A percentile compares a stretch with the other conserved stretches of the same genome.
phyloP scores from a whole-genome alignment of 2,888 invertebrate species.

The Ornithoptera priamus region DNA sequence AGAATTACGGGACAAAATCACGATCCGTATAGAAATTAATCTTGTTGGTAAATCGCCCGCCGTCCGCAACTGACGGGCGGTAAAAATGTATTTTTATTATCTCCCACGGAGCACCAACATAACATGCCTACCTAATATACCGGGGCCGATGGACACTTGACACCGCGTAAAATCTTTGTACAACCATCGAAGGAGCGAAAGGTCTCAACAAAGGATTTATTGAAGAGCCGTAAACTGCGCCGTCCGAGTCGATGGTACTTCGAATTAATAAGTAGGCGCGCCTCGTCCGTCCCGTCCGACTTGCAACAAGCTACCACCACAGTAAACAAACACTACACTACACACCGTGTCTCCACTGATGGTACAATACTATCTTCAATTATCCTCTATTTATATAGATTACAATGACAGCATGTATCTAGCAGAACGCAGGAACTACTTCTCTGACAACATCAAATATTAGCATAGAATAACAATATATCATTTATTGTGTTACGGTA shows the following conservation, averaged over 20 bases:
- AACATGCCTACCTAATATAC: slow-evolving; percentile 7
- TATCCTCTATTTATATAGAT: neutral
- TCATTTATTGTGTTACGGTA: no score
- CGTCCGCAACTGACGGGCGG: slow-evolving; percentile 2
- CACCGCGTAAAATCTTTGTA: slow-evolving; percentile 46
- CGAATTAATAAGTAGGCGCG: slow-evolving; percentile 59
- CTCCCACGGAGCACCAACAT: slow-evolving; percentile 3
- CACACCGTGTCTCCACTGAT: slow-evolving; percentile 39
- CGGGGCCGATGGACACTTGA: slow-evolving; percentile 30
- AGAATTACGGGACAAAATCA: slow-evolving; percentile 3
- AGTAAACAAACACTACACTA: slow-evolving; percentile 48
- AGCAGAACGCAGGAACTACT: no score
- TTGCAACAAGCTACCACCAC: slow-evolving; percentile 42
- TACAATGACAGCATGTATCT: neutral
- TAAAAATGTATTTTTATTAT: slow-evolving; percentile 23
- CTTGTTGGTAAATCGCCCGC: slow-evolving; percentile 6
- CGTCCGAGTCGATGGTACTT: slow-evolving; percentile 58
- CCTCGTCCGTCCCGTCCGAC: slow-evolving; percentile 42
- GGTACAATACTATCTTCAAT: neutral
- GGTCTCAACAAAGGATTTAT: slow-evolving; percentile 54
- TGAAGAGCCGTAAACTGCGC: slow-evolving; percentile 58
- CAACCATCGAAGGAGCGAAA: slow-evolving; percentile 46
- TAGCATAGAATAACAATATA: no score
- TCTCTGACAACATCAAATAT: no score
- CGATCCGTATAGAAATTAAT: slow-evolving; percentile 11